Evolutionary conservation across 2,888 invertebrate species (phyloP), one percentile per base, ranked within the genome.

Genomic region (Beris chalybata): DNA sequence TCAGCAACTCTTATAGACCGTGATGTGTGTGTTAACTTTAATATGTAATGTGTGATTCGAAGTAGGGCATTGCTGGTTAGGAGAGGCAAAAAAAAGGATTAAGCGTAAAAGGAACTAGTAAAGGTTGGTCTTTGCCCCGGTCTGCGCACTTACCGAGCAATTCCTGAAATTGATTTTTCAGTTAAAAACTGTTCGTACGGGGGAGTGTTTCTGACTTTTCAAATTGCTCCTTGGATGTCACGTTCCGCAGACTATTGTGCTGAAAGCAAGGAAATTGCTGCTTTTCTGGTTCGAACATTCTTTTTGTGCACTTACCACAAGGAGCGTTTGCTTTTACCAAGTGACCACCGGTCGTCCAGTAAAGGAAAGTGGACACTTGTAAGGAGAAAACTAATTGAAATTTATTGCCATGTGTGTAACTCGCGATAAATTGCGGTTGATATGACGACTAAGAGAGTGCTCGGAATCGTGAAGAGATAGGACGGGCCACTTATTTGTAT

Each of bases 141-240:
- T 38, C 61, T 61, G 50, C 43, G 48, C 50, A 50, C 38, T 52
- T 59, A 32, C 5, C 15, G 13, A 50, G 61, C 32, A 9, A 43
- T 61, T 61, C 61, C 38, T 52, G 50, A 38, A 43, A 61, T 61
- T 61, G 61, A 61, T 61, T 61, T 61, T 61, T 61, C 61, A 50
- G 31, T 50, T 50, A 50, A 61, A 61, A 53, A 61, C 61, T 61
- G 50, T 61, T 50, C 50, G 50, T 61, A 15, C 22, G 22, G 50
- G 3, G 22, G 22, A 61, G 61, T 61, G 61, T 50, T 61, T 50
- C 61, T 61, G 61, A 61, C 61, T 61, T 61, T 61, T 61, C 50
- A 61, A 61, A 61, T 61, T 61, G 52, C 52, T 61, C 50, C 61
- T 61, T 61, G 22, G 50, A 50, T 61, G 61, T 61, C 61, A 61